Evolutionary conservation across 2,888 invertebrate species (phyloP).

Genomic region (Lepidonotus clava): DNA sequence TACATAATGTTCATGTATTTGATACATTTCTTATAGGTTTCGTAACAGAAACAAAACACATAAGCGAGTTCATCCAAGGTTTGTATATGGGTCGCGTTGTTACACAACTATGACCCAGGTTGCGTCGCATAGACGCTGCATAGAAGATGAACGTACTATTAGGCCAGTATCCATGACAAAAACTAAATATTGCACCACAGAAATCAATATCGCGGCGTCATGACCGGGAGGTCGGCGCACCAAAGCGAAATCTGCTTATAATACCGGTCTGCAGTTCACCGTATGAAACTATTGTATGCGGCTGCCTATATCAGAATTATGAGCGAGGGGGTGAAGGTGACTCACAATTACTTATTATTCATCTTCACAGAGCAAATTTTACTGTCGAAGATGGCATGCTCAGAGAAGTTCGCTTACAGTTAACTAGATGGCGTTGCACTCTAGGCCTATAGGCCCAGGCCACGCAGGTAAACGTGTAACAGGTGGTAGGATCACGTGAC

Average conservation of each 20-base stretch:
- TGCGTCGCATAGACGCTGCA: not conserved
- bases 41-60: not conserved
- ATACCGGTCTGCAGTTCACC: no score
- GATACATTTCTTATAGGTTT: not conserved
- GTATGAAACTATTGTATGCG: no score
- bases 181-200: constrained; percentile 8
- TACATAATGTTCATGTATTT: no score
- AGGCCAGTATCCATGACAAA: constrained; percentile 24
- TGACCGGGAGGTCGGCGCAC: not conserved
- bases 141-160: no score
- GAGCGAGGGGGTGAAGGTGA: no score
- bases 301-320: no score
- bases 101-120: not conserved
- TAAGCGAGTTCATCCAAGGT: not conserved
- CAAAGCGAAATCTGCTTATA: no score
- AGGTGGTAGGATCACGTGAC: no score
- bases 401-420: not conserved
- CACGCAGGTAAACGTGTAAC: constrained; percentile 15
- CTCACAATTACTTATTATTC: no score
- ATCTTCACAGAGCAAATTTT: no score
- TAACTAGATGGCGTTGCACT: not conserved
- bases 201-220: constrained; percentile 16
- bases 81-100: not conserved
- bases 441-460: no score
- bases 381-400: no score